Evolutionary conservation across 2,888 invertebrate species (phyloP), one percentile per base, ranked within the genome.

Genomic region (Tribolium freemani): DNA sequence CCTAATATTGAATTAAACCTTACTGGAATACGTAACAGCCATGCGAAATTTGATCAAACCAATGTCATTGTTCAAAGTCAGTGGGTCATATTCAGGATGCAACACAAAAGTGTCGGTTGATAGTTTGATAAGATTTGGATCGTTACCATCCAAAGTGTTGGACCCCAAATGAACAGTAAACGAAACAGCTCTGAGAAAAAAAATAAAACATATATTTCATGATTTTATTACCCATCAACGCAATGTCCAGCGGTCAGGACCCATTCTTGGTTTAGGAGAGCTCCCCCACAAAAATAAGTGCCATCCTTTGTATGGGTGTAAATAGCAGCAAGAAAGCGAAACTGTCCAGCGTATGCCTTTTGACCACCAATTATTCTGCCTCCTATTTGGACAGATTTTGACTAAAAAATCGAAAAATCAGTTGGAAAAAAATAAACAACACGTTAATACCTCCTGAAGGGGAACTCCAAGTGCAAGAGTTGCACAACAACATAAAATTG

Each of bases 41-140:
- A 51, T 16, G 3, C 53, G 63, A 9, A 64, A 64, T 26, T 64
- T 13, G 2, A 64, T 20, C 11, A 64, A 21, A 13, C 51, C 63
- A 11, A 64, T 31, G 16, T 64, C 63, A 53, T 64, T 64, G 5
- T 13, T 50, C 38, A 64, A 38, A 64, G 63, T 48, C 5, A 1
- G 9, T 48, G 60, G 51, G 13, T 64, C 26, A 16, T 53, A 64
- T 16, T 64, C 63, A 30, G 63, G 63, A 64, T 64, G 63, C 6
- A 64, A 5, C 2, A 51, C n/a, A 21, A 13, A 64, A 26, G 16
- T 51, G 16, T 53, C 63, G 2, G 63, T 53, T 21, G 51, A 13
- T 6, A 64, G 20, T 51, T 30, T 51, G 3, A 31, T 4, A n/a
- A 38, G 8, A 38, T 31, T 51, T 46, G 51, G 20, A 13, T 64